These are phyloP conservation scores for Tympanuchus pallidicinctus DNA, from an alignment of 2,113 vertebrate genomes.

Conservation along the genomic window DNA sequence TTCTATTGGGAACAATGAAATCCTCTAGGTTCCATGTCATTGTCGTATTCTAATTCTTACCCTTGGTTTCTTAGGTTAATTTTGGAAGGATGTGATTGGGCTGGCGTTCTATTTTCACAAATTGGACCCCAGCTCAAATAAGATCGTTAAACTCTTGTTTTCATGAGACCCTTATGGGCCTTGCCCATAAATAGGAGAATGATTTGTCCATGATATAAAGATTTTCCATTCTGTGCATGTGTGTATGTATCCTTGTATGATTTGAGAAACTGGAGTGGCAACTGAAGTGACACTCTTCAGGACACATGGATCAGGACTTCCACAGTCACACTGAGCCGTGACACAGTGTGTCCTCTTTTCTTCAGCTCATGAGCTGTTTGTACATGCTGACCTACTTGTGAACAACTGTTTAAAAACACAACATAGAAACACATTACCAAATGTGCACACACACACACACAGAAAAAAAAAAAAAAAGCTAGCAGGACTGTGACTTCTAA, in stretches of 20 bases:
- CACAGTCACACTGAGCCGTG: background rate
- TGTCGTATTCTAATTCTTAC: too few relatives aligned
- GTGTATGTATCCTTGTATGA: background rate
- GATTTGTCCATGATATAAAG: background rate
- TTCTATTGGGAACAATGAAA: too few relatives aligned
- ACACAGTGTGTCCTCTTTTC: background rate
- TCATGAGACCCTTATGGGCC: too few relatives aligned
- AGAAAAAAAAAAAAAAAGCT: background rate
- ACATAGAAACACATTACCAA: background rate
- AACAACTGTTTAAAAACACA: background rate
- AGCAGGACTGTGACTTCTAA: background rate
- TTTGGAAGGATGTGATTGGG: too few relatives aligned
- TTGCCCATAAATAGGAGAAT: background rate
- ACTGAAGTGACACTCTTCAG: background rate
- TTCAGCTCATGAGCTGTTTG: background rate
- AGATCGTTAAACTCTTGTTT: too few relatives aligned
- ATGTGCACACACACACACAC: background rate
- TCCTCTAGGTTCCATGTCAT: too few relatives aligned
- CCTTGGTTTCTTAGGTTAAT: too few relatives aligned
- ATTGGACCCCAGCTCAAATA: too few relatives aligned
- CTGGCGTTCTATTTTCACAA: too few relatives aligned
- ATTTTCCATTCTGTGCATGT: accelerated
- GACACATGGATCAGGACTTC: background rate
- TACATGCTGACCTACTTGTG: background rate
- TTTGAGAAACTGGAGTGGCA: background rate